Evolutionary conservation across 2,113 vertebrate species (phyloP).

Genomic region (Syngnathus scovelli): DNA sequence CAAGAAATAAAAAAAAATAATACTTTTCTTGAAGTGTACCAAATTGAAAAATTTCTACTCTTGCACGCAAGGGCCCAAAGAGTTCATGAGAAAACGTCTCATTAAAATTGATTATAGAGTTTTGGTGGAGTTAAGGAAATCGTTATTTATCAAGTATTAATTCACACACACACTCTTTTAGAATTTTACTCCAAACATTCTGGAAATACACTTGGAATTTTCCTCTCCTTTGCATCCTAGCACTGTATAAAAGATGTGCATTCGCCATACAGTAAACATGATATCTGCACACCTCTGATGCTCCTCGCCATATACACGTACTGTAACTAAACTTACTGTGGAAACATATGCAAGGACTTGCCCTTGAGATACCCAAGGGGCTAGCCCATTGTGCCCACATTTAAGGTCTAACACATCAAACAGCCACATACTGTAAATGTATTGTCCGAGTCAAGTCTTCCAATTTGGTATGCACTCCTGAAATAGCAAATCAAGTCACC

Average conservation of each 20-base stretch:
- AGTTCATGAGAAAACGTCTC: background rate
- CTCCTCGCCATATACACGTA: background rate
- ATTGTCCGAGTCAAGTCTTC: too few species aligned
- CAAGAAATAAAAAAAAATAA: background rate
- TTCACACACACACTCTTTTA: background rate
- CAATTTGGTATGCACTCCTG: too few species aligned
- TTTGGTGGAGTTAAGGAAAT: background rate
- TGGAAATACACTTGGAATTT: background rate
- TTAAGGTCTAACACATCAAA: background rate
- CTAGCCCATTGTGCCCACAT: background rate
- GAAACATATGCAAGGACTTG: background rate
- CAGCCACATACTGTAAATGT: background rate
- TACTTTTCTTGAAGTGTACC: background rate
- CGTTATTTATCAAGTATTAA: too few species aligned
- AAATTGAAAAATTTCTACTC: background rate
- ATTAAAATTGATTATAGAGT: background rate
- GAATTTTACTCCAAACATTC: too few species aligned
- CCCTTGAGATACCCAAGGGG: background rate
- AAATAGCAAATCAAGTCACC: too few species aligned
- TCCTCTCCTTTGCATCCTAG: too few species aligned
- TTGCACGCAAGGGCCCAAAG: too few species aligned
- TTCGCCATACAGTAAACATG: slow-evolving; percentile 15
- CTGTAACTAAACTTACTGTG: background rate
- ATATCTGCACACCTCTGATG: background rate
- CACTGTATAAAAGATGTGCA: background rate